These are phyloP conservation scores for Diachasma alloeum DNA, from an alignment of 1,140 invertebrate genomes.

Conservation along the genomic window DNA sequence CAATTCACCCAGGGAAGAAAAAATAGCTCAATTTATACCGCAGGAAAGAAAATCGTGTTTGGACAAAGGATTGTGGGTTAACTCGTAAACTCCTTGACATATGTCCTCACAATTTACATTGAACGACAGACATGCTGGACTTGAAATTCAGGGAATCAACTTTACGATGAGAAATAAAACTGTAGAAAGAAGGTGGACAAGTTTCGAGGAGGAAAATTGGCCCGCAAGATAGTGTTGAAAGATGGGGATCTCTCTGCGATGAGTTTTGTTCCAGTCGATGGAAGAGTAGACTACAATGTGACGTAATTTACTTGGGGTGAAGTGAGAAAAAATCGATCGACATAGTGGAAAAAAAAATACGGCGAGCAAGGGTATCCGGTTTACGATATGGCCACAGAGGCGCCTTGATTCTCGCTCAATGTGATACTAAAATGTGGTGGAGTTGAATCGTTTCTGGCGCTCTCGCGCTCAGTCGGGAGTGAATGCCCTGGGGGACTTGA, in stretches of 20 bases:
- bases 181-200: constrained; percentile 18
- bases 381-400: constrained; percentile 34
- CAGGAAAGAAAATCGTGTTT: background rate
- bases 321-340: background rate
- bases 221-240: background rate
- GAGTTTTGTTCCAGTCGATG: background rate
- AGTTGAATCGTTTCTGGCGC: background rate
- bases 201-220: background rate
- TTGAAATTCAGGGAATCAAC: constrained; percentile 35
- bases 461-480: background rate
- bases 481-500: background rate
- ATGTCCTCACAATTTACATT: background rate
- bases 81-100: background rate
- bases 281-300: constrained; percentile 1
- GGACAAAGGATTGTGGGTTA: background rate
- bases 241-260: constrained; percentile 16
- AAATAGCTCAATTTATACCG: background rate
- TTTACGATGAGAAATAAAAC: constrained; percentile 27
- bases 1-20: background rate
- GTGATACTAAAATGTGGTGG: constrained; percentile 26
- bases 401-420: constrained; percentile 35
- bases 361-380: constrained; percentile 5
- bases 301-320: constrained; percentile 18
- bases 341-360: constrained; percentile 23
- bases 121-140: background rate